phyloP scores from a whole-genome alignment of 1,140 invertebrate species.

The Leptoteleia sp. region DNA sequence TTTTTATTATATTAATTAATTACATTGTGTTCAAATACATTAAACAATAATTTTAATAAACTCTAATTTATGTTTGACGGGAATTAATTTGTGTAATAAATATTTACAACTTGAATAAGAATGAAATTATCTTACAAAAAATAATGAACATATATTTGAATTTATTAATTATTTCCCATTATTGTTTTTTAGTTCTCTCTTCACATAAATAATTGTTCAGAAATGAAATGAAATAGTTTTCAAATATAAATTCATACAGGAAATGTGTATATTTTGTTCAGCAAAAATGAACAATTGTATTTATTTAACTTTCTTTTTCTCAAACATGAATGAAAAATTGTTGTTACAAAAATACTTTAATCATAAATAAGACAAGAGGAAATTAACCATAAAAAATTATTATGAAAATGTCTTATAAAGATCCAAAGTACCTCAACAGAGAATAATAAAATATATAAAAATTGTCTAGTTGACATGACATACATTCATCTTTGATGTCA shows the following conservation, averaged over 20 bases:
- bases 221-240: no score
- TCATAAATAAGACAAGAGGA: slow-evolving; percentile 1
- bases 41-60: neutral
- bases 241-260: no score
- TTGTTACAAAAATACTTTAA: neutral
- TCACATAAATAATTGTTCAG: no score
- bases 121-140: slow-evolving; percentile 1
- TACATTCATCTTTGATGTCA: slow-evolving; percentile 24
- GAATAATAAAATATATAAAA: neutral
- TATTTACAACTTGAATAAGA: no score
- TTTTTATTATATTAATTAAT: neutral
- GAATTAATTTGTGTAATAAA: no score
- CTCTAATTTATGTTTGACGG: no score
- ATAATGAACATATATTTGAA: no score
- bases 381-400: slow-evolving; percentile 1
- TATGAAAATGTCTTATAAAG: neutral
- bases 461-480: neutral
- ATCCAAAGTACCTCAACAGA: neutral
- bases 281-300: slow-evolving; percentile 17
- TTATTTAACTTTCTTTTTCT: slow-evolving; percentile 6
- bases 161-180: no score
- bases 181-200: no score
- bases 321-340: neutral
- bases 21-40: no score
- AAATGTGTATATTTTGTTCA: slow-evolving; percentile 1